Base-by-base conservation (phyloP, 2,888 invertebrate genomes). In the Mactromeris polynyma region DNA sequence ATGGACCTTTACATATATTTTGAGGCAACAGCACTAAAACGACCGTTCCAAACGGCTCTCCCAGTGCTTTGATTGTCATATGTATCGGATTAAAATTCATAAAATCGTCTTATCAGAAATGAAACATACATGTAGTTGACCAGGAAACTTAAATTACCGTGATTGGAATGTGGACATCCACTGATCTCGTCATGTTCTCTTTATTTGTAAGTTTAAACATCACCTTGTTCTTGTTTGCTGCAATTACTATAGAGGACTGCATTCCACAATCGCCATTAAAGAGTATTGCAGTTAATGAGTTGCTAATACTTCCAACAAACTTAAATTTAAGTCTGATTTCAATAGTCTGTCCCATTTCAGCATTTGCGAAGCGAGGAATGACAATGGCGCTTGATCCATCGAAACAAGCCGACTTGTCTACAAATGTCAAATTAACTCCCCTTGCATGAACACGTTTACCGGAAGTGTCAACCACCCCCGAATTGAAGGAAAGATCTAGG, bases 231-330 rank as follows among this genome's bases (percentile, higher is more conserved):
- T 79, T 78, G 31, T 80, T 85, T 26, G 86, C 79, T 6, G 86
- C 82, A 11, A 92, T 79, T 1, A 90, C 73, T 26, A 92, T 84
- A 9, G 91, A 88, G 2, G 89, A 81, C 0, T 88, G 81, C 58
- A 86, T 83, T 14, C 87, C 92, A 64, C 92, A 92, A 42, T 92
- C 92, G 0, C 92, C 92, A 46, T 92, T 92, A 79, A 84, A 91
- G 26, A 92, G 40, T 21, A 92, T 51, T 14, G 90, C 90, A 64
- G 89, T 89, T 2, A 84, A 78, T 21, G 81, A 83, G 17, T 42
- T 87, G 40, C 73, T 31, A 0, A 51, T 38, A 42, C 4, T 26
- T 7, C 36, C 19, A 14, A 51, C 38, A 78, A 81, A 64, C 38
- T 54, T 91, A 58, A 90, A 92, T 83, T 73, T 46, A 21, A 91